phyloP scores from a whole-genome alignment of 2,888 invertebrate genomes.

The Meloe dianella region DNA sequence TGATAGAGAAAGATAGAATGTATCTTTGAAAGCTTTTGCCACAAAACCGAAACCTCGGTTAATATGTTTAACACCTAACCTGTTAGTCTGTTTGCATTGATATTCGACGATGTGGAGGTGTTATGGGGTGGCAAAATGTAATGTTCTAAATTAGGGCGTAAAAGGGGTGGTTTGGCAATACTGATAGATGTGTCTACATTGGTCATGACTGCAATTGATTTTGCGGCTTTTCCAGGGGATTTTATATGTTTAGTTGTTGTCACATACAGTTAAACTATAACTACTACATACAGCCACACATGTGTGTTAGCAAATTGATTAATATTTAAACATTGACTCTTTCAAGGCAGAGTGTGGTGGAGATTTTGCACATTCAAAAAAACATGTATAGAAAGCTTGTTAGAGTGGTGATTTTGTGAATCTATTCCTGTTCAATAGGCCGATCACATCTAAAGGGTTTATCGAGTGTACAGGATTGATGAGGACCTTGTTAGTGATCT shows the following conservation, averaged over 20 bases:
- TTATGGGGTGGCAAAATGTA: constrained; percentile 29
- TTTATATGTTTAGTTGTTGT: constrained; percentile 13
- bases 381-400: constrained; percentile 40
- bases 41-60: constrained; percentile 57
- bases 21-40: constrained; percentile 27
- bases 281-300: background rate
- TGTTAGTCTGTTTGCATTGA: constrained; percentile 49
- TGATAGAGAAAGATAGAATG: background rate
- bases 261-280: background rate
- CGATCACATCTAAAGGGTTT: constrained; percentile 41
- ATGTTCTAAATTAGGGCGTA: constrained; percentile 44
- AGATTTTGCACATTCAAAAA: background rate
- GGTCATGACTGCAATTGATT: constrained; percentile 54
- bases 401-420: constrained; percentile 35
- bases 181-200: constrained; percentile 55
- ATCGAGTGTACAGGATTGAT: constrained; percentile 49
- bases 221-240: constrained; percentile 41
- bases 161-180: constrained; percentile 47
- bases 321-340: background rate
- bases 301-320: background rate
- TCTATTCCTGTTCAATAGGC: constrained; percentile 37
- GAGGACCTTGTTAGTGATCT: constrained; percentile 45
- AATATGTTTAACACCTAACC: constrained; percentile 59
- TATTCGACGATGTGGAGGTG: constrained; percentile 35
- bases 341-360: background rate